Evolutionary conservation across 2,113 vertebrate genomes (phyloP).

Genomic region (Brienomyrus brachyistius): DNA sequence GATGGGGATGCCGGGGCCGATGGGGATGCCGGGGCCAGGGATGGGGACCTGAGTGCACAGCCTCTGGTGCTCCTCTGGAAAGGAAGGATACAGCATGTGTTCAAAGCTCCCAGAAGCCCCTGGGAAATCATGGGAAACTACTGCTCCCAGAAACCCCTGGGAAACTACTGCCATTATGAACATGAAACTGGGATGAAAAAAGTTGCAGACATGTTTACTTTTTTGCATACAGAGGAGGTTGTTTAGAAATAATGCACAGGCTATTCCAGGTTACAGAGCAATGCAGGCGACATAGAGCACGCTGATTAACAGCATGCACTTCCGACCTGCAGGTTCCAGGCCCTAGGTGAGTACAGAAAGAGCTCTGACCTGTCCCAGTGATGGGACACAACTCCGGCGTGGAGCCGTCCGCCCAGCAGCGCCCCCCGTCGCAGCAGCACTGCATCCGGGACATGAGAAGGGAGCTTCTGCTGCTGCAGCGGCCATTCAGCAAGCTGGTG

Average conservation of each 20-base stretch:
- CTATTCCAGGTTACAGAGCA: no score
- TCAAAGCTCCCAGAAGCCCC: background rate
- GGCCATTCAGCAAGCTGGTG: background rate
- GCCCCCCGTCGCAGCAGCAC: slow-evolving; percentile 84
- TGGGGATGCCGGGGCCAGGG: background rate
- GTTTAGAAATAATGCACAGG: no score
- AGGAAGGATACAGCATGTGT: background rate
- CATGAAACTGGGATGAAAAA: background rate
- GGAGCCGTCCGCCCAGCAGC: slow-evolving; percentile 78
- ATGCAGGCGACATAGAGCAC: background rate
- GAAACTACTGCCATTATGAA: background rate
- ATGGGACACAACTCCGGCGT: slow-evolving; percentile 87
- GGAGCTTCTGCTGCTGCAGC: slow-evolving; percentile 64
- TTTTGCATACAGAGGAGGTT: background rate
- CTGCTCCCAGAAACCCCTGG: background rate
- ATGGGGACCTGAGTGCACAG: slow-evolving; percentile 60
- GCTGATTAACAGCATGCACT: background rate
- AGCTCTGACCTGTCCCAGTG: slow-evolving; percentile 71
- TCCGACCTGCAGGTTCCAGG: background rate
- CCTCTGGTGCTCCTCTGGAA: slow-evolving; percentile 82
- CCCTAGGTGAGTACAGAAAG: background rate
- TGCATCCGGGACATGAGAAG: slow-evolving; percentile 80
- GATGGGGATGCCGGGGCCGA: background rate
- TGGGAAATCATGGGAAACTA: background rate
- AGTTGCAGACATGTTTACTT: background rate